These are phyloP conservation scores for Chaetodon auriga DNA, from an alignment of 2,113 vertebrate genomes.

Conservation along the genomic window DNA sequence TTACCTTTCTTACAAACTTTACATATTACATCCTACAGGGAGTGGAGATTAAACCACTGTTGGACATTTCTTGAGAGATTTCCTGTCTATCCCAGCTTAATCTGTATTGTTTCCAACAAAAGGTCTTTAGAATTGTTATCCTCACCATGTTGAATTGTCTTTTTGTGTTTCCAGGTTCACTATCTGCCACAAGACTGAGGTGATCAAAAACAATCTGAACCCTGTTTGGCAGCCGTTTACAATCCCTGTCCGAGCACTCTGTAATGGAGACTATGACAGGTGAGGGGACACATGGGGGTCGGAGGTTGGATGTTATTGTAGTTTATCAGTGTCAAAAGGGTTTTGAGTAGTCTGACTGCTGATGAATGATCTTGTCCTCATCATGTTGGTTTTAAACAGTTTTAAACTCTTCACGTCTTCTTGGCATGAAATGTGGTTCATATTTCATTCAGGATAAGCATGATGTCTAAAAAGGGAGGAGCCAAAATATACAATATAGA, in stretches of 20 bases:
- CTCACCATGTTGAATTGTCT: neutral
- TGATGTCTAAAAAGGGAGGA: neutral
- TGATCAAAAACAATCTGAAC: slow-evolving; percentile 94
- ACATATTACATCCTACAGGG: neutral
- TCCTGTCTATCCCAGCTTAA: neutral
- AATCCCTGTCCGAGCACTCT: slow-evolving; percentile 91
- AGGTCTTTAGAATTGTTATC: neutral
- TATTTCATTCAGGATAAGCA: neutral
- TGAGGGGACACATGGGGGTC: slow-evolving; percentile 56
- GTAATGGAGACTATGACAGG: slow-evolving; percentile 94
- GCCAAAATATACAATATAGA: neutral
- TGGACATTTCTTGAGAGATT: neutral
- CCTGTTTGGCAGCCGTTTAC: slow-evolving; percentile 94
- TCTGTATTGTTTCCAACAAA: neutral
- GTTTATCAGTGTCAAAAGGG: neutral
- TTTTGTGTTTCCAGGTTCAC: slow-evolving; percentile 87
- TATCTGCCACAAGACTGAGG: slow-evolving; percentile 95
- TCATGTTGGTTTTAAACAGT: neutral
- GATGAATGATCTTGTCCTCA: neutral
- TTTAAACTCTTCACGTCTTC: neutral
- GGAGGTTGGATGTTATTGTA: neutral
- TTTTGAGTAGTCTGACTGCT: neutral
- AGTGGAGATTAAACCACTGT: neutral
- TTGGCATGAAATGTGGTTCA: neutral
- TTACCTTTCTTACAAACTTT: neutral